Base-by-base conservation (phyloP, 2,888 invertebrate genomes). In the Drosophila longiperda region DNA sequence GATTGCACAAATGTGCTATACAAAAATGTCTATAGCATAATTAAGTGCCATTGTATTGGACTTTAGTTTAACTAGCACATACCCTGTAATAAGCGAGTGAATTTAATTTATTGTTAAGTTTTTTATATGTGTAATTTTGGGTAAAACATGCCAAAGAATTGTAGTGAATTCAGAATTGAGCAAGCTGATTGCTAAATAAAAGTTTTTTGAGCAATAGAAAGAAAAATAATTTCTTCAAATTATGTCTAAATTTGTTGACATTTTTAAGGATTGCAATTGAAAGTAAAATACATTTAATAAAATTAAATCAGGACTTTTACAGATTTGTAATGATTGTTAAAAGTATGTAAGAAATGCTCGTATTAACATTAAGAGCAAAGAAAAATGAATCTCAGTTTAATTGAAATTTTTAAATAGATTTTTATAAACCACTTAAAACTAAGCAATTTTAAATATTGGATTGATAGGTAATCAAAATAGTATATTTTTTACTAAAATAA, bases 21-120 rank as follows among this genome's bases (percentile, higher is more conserved):
- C 63, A 78, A 71, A 55, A 7, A 55, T 68, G 64, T 63, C 66
- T 52, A 50, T 36, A 59, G 42, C 53, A 72, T 88, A 86, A 84
- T 89, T 84, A 78, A 80, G 64, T 49, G 71, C 54, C 11, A 38
- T 49, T 9, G 48, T 33, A 5, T 12, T 0, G 20, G 1, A 8
- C 1, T 7, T 4, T 17, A 33, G 26, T 8, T 11, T 23, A 62
- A 67, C 74, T 29, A 20, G 2, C 17, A 17, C 9, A 69, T 60
- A 69, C 66, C 38, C 79, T 75, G 20, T 23, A 29, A 17, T 3
- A 3, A 20, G 3, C 6, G 17, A 6, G 17, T 7, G 9, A 1
- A 45, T 2, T 15, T 23, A 1, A 45, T 4, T 23, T 8, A 1
- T 2, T 8, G 8, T 7, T 15, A 8, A 4, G 3, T 40, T 57